A percentile compares a stretch with the other conserved stretches of the same genome.
phyloP scores from a whole-genome alignment of 1,140 invertebrate species.

The Aphelinus atriplicis region DNA sequence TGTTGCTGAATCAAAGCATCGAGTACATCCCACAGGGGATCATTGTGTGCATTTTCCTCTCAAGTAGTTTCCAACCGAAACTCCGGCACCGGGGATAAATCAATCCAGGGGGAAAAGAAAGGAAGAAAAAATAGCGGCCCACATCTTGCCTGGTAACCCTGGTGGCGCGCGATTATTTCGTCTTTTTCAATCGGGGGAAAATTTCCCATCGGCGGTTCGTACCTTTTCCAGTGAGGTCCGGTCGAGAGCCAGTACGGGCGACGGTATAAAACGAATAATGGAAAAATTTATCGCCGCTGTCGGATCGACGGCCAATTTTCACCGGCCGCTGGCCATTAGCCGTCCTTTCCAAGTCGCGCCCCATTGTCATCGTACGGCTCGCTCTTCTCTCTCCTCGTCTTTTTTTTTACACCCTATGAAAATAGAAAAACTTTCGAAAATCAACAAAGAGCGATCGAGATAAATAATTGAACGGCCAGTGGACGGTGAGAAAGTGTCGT shows the following conservation, averaged over 20 bases:
- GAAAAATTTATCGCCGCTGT: conserved; percentile 36
- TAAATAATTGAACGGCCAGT: no score
- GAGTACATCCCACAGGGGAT: no score
- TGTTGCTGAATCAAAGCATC: no score
- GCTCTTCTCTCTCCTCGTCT: neutral
- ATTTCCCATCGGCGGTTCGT: conserved; percentile 34
- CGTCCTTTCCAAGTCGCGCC: conserved; percentile 8
- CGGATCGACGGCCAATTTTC: conserved; percentile 31
- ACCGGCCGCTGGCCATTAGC: conserved; percentile 32
- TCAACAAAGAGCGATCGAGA: neutral
- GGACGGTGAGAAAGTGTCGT: no score
- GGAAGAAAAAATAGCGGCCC: neutral
- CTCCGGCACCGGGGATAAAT: conserved; percentile 17
- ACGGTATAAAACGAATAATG: conserved; percentile 35
- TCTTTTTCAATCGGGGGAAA: conserved; percentile 30
- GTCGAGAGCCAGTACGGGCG: neutral
- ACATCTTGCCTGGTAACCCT: neutral
- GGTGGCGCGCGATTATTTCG: conserved; percentile 25
- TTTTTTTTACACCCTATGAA: neutral
- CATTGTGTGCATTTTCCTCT: conserved; percentile 9
- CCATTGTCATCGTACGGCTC: conserved; percentile 7
- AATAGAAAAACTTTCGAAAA: conserved; percentile 1
- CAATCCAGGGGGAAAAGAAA: neutral
- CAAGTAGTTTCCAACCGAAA: neutral
- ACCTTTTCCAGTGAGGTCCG: conserved; percentile 20